Evolutionary conservation across 2,113 vertebrate genomes (phyloP).

Genomic region (Lamprotornis superbus): DNA sequence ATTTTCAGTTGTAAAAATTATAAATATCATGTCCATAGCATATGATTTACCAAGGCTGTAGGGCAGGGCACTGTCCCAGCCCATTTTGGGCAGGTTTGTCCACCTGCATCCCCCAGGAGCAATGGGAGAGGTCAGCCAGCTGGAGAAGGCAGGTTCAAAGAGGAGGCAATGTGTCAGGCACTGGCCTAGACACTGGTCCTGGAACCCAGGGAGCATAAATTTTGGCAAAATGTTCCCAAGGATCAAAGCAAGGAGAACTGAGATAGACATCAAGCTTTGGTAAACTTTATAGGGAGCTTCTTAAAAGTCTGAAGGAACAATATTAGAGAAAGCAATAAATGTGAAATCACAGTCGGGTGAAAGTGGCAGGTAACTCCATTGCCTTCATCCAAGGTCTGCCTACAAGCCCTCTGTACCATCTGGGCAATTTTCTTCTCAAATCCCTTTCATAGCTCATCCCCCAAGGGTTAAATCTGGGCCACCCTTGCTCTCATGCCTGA

Average conservation of each 20-base stretch:
- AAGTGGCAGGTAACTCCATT: neutral
- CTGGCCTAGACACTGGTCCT: neutral
- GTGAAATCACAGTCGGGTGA: neutral
- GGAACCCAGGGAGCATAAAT: neutral
- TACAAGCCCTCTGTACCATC: neutral
- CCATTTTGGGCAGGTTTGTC: neutral
- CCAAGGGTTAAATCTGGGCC: neutral
- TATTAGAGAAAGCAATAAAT: neutral
- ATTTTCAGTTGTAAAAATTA: neutral
- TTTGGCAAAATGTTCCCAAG: neutral
- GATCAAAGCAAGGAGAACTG: neutral
- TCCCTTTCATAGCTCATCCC: neutral
- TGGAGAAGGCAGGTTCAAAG: neutral
- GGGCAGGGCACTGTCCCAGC: neutral
- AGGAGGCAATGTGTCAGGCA: neutral
- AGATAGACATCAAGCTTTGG: neutral
- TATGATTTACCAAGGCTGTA: neutral
- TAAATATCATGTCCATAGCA: fast-evolving
- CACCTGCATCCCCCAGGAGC: neutral
- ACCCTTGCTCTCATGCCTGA: neutral
- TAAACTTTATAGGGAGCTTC: neutral
- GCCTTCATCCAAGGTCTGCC: neutral
- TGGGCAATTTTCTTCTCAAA: neutral
- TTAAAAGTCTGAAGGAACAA: neutral
- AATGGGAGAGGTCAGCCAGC: neutral